Base-by-base conservation (phyloP, 2,888 invertebrate species). In the Acronicta alni region DNA sequence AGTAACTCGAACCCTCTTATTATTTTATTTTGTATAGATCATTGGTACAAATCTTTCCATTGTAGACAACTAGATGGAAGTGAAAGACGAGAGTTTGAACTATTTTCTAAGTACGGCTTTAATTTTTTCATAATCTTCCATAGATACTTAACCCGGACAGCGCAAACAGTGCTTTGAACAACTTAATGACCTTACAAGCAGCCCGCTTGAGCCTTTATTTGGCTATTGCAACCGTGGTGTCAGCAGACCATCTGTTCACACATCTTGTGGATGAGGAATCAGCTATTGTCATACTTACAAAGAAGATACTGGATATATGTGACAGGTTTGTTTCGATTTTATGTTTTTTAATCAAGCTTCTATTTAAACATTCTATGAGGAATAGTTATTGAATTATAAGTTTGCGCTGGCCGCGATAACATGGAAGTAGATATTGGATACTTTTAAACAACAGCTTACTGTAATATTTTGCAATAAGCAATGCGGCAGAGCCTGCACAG, bases 161-260 rank as follows among this genome's bases (percentile, higher is more conserved):
- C 3, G 35, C 38, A 3, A 54, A 77, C 10, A 26, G 30, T 6
- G 53, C 57, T 3, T 41, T 85, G 7, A 46, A 32, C 3, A 54
- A 60, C 0, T 55, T 87, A 0, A 46, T 88, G 3, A 46, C 53
- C 2, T 66, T 79, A 12, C 86, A 87, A 14, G 81, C 88, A 0
- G 84, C 82, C 0, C 81, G 83, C 26, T 72, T 93, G 3, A 80
- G 87, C 0, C 55, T 91, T 4, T 86, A 83, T 59, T 86, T 90
- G 0, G 92, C 92, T 0, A 56, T 91, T 6, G 77, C 76, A 0
- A 89, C 85, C 0, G 85, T 87, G 0, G 82, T 90, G 1, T 63
- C 88, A 0, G 64, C 73, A 1, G 67, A 70, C 0, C 67, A 69
- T 0, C 69, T 92, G 7, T 73, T 80, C 17, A 37, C 54, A 0